Percentiles rank a stretch among this genome's conserved stretches.
Evolutionary conservation across 92 coral and sea anemone species (phyloP).

Genomic region (Galaxea fascicularis): DNA sequence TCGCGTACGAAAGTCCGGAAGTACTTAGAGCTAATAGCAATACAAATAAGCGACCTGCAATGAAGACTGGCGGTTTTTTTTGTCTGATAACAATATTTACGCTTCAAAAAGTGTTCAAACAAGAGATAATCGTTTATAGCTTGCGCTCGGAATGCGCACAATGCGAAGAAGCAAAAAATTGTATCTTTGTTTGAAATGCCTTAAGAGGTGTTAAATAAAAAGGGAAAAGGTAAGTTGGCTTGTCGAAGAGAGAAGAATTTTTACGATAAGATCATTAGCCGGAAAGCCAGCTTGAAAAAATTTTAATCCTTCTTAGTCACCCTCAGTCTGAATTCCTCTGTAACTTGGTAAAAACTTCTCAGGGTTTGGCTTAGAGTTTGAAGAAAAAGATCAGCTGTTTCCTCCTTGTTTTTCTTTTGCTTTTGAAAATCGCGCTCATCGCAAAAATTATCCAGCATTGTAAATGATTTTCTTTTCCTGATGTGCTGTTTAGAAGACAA

Average conservation of each 20-base stretch:
- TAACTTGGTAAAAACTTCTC: not conserved
- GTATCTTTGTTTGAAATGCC: not conserved
- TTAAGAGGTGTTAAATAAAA: not conserved
- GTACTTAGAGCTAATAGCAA: constrained; percentile 13
- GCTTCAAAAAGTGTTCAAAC: not conserved
- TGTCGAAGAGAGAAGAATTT: not conserved
- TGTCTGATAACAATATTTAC: not conserved
- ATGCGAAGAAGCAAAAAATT: not conserved
- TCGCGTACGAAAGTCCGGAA: constrained; percentile 16
- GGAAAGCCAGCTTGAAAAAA: constrained; percentile 12
- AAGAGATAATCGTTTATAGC: not conserved
- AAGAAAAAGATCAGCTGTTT: not conserved
- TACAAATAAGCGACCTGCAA: not conserved
- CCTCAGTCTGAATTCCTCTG: constrained; percentile 30
- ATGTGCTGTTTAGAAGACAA: not conserved
- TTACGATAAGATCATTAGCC: constrained; percentile 11
- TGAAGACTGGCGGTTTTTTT: not conserved
- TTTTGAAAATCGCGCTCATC: not conserved
- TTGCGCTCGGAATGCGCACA: not conserved
- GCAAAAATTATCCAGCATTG: not conserved
- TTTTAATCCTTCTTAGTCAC: constrained; percentile 27
- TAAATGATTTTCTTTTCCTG: not conserved
- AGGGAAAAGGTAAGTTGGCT: not conserved
- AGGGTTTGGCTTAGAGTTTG: not conserved
- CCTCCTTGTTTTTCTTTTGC: not conserved